Evolutionary conservation across 1,140 invertebrate species (phyloP).

Genomic region (Eulimnadia texana): DNA sequence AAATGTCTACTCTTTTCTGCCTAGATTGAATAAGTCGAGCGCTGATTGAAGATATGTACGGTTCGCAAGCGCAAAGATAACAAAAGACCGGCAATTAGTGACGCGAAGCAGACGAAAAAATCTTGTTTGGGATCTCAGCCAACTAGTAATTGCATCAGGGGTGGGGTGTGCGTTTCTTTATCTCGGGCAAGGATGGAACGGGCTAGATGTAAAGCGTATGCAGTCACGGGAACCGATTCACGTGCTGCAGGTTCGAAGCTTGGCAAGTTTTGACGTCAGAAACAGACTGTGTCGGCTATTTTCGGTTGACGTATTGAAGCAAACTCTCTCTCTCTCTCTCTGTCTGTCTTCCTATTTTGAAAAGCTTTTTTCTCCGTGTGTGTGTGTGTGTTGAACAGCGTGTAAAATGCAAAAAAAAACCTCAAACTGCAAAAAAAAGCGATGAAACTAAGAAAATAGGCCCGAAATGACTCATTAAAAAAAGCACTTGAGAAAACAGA

Average conservation of each 20-base stretch:
- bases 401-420: background rate
- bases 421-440: background rate
- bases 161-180: too few species aligned
- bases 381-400: too few species aligned
- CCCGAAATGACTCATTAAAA: background rate
- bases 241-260: background rate
- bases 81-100: too few species aligned
- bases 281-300: background rate
- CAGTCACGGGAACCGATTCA: background rate
- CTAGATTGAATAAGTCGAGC: background rate
- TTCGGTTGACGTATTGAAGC: background rate
- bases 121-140: too few species aligned
- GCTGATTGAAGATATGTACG: background rate
- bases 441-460: too few species aligned
- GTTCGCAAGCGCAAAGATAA: background rate
- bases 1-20: conserved; percentile 14
- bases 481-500: background rate
- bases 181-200: too few species aligned
- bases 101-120: too few species aligned
- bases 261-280: background rate
- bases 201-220: background rate
- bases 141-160: too few species aligned
- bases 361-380: background rate
- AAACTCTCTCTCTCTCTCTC: background rate
- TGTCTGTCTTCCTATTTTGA: background rate